Conservation (phyloP, 2,113 vertebrate species). For the Antechinus flavipes region DNA sequence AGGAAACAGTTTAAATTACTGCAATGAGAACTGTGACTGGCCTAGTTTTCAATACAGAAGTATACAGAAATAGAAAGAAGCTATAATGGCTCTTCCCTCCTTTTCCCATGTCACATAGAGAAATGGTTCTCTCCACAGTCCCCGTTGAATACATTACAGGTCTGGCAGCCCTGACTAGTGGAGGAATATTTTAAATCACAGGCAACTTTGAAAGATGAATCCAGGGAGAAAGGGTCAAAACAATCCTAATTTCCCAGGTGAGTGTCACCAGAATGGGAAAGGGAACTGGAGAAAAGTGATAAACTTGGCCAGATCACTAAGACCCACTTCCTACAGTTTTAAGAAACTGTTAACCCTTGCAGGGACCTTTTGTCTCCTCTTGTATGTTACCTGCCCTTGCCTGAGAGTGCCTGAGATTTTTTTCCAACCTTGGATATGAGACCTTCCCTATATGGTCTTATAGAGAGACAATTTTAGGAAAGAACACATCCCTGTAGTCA, state of each 20-base stretch:
- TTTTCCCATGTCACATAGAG: background rate
- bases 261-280: background rate
- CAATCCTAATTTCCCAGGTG: conserved; percentile 56
- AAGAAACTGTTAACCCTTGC: conserved; percentile 5
- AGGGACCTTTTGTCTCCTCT: background rate
- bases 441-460: conserved; percentile 44
- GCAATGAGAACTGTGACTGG: background rate
- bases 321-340: conserved; percentile 14
- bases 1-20: background rate
- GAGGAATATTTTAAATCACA: conserved; percentile 45
- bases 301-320: conserved; percentile 29
- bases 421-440: conserved; percentile 15
- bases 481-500: conserved; percentile 52
- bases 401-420: conserved; percentile 55
- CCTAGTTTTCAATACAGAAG: background rate
- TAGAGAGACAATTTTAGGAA: conserved; percentile 34
- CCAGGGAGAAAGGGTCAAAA: conserved; percentile 41
- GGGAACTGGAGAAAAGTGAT: conserved; percentile 3
- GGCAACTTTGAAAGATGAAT: conserved; percentile 16
- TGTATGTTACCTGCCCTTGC: conserved; percentile 19
- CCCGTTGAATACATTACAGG: background rate
- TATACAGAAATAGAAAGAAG: background rate
- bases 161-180: background rate
- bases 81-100: background rate
- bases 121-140: background rate